These are phyloP conservation scores for Triplophysa yarkandensis DNA, from an alignment of 2,797 vertebrate species.

Conservation along the genomic window DNA sequence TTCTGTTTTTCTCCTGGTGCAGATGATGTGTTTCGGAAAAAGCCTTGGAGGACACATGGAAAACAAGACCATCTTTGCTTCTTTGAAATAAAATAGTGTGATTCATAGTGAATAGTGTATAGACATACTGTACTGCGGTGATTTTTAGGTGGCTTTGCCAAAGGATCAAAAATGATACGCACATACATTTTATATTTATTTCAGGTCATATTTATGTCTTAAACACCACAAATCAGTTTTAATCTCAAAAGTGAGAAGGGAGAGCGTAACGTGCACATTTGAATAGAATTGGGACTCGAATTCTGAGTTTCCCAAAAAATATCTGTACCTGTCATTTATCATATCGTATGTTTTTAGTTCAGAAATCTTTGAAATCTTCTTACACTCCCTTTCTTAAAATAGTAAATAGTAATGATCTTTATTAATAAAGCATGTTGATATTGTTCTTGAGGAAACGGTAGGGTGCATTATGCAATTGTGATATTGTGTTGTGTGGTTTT, in stretches of 20 bases:
- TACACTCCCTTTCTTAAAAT: no score
- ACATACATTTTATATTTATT: no score
- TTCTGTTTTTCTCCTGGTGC: neutral
- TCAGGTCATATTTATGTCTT: no score
- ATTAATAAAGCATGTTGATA: no score
- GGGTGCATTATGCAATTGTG: conserved; percentile 8
- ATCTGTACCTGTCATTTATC: no score
- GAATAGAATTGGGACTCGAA: no score
- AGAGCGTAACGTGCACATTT: neutral
- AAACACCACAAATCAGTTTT: neutral
- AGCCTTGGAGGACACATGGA: neutral
- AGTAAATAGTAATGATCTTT: no score
- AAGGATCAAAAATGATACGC: neutral
- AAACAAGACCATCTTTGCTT: neutral
- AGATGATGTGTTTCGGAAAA: conserved; percentile 9
- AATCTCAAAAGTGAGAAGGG: no score
- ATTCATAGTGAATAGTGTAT: neutral
- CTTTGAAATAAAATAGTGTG: neutral
- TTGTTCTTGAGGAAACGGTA: neutral
- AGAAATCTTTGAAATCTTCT: no score
- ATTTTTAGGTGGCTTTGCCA: neutral
- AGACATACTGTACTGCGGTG: neutral
- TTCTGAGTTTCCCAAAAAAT: no score
- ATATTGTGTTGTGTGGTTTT: conserved; percentile 14
- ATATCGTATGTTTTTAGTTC: no score